Evolutionary conservation across 2,113 vertebrate species (phyloP), one percentile per base, ranked within the genome.

Genomic region (Charadrius vociferus): DNA sequence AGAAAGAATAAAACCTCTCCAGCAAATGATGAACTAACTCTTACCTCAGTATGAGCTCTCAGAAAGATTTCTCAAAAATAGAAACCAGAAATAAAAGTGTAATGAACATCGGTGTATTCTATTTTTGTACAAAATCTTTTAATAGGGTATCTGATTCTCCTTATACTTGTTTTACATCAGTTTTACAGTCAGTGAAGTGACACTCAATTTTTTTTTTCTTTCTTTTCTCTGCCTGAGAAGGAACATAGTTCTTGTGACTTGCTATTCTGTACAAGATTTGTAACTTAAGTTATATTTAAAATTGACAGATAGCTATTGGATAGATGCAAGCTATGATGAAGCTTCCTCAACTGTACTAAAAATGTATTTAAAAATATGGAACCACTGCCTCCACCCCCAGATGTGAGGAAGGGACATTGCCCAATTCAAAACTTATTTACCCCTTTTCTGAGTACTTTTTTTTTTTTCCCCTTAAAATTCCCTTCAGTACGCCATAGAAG

Each of bases 11-110:
- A 93, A 92, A 91, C 78, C 27, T 94, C 32, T 84, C 13, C 55
- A 95, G 88, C 73, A 98, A 97, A 94, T 86, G 77, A 90, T 96
- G 94, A 97, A 88, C 78, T 95, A 96, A 66, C 50, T 85, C 53
- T 93, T 91, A 86, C 22, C 70, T 88, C 14, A 72, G n/a, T 65
- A 22, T 63, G 81, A 95, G n/a, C 66, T 95, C 82, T 66, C 61
- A 87, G 81, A 93, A 95, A 58, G n/a, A 82, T 55, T 73, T 62
- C 87, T 95, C 62, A 95, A 93, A 95, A 92, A 81, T 22, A 74
- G 62, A 88, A 93, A 83, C 0, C 0, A 55, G 73, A 86, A 88
- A 81, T 74, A 77, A 65, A 93, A 81, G 41, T 30, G 23, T 63
- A 86, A 67, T 55, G 55, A 92, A 63, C 8, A 45, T 58, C 2